Percentiles rank a stretch among this genome's conserved stretches.
phyloP scores from a whole-genome alignment of 2,113 vertebrate species.

The Scytalopus superciliaris region DNA sequence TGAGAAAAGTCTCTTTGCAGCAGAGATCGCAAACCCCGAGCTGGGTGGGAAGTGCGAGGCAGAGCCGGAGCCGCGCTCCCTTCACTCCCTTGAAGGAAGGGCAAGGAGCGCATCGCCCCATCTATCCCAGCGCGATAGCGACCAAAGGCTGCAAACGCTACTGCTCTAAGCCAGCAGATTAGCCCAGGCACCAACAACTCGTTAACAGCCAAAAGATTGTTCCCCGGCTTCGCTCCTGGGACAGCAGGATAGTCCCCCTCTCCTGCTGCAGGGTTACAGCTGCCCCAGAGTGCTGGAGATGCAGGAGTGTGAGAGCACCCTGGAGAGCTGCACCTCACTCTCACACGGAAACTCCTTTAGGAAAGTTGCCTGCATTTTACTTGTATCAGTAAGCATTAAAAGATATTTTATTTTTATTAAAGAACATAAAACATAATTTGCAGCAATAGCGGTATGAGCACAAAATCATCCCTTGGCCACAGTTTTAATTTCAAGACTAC shows the following conservation, averaged over 20 bases:
- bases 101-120: neutral
- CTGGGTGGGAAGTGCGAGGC: neutral
- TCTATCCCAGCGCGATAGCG: neutral
- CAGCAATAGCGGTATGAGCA: fast-evolving
- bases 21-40: too few species aligned
- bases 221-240: neutral
- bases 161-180: neutral
- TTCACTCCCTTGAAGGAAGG: too few species aligned
- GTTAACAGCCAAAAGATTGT: fast-evolving
- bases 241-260: neutral
- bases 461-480: fast-evolving
- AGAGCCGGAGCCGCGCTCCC: neutral
- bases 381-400: fast-evolving
- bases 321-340: fast-evolving
- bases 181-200: neutral
- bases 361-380: neutral
- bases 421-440: fast-evolving
- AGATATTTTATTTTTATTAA: neutral
- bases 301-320: too few species aligned
- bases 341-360: fast-evolving
- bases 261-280: neutral
- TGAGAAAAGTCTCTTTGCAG: fast-evolving
- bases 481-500: fast-evolving
- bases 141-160: neutral
- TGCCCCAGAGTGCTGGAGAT: neutral